Evolutionary conservation across 2,113 vertebrate genomes (phyloP), one percentile per base, ranked within the genome.

Genomic region (Elgaria multicarinata): DNA sequence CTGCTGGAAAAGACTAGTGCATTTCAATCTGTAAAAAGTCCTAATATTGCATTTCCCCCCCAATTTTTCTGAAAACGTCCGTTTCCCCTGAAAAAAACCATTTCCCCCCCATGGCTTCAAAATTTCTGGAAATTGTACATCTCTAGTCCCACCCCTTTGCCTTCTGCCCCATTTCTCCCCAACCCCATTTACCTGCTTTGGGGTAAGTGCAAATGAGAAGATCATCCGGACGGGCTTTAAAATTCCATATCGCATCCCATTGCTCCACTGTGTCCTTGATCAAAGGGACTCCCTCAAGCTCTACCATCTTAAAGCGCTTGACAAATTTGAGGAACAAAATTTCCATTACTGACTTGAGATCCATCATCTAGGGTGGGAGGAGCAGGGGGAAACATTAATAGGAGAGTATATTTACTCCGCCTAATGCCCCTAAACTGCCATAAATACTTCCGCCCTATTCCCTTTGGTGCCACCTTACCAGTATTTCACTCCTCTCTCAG

Each of bases 141-240:
- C n/a, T n/a, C n/a, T n/a, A n/a, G n/a, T n/a, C 46, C 44, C 20
- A 44, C 64, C 8, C 36, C 58, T 62, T 22, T 62, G 3, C 1
- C 91, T 71, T 72, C n/a, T 33, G 2, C n/a, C 18, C 31, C 71
- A 18, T 72, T 72, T 72, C 36, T 36, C n/a, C 39, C 36, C 22
- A 26, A 44, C 39, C 3, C 22, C 39, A 46, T 77, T 77, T 77
- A 93, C 89, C 92, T 88, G 97, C 97, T 97, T 98, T 98, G 33
- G 97, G 98, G 89, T 98, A 98, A 64, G 98, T 98, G 77, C 97
- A 93, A 33, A 98, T 98, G 79, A 98, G 96, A 58, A 98, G 85
- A 90, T 98, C 97, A 0, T 97, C 96, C 7, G 97, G 95, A 83
- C 97, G 95, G 0, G 98, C 97, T 85, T 91, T 10, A 89, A 98